Base-by-base conservation (phyloP, 2,888 invertebrate species). In the Tortrix viridana region DNA sequence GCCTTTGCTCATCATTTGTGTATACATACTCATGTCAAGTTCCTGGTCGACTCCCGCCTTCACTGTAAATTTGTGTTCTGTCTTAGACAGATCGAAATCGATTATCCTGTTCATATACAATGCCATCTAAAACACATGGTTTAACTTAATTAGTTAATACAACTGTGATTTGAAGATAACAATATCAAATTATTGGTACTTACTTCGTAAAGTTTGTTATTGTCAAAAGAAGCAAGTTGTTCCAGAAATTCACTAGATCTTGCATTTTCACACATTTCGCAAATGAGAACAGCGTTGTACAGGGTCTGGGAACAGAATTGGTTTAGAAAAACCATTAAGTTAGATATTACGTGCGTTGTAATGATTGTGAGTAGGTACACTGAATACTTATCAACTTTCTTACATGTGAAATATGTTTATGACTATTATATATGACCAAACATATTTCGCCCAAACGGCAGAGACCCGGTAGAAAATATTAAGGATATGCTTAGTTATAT, bases 11-110 rank as follows among this genome's bases (percentile, higher is more conserved):
- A n/a, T n/a, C n/a, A n/a, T n/a, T n/a, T n/a, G n/a, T n/a, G n/a
- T n/a, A 5, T 20, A 77, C 89, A 86, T 86, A 95, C 96, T 95
- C 75, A 94, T 93, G 81, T 98, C 98, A 48, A 98, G 88, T 67
- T 94, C 94, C 2, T 94, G 88, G 79, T 97, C 96, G 2, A 98
- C 94, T 54, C 96, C 96, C 22, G 93, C 84, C 71, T 95, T 96
- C 0, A 97, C 95, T 0, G 95, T 94, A 72, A 97, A 95, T 74
- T 95, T 94, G 38, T 94, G 94, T 71, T 93, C 93, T 6, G 86
- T 86, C 68, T 91, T 93, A 7, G 93, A 94, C 38, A 93, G 90
- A 62, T 94, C 94, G 76, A 95, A 95, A 79, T 96, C 96, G 65
- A 96, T 92, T n/a, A 96, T 94, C 71, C 94, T 93, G 69, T 94